Base-by-base conservation (phyloP, 2,797 vertebrate species). In the Sebastes cheni region DNA sequence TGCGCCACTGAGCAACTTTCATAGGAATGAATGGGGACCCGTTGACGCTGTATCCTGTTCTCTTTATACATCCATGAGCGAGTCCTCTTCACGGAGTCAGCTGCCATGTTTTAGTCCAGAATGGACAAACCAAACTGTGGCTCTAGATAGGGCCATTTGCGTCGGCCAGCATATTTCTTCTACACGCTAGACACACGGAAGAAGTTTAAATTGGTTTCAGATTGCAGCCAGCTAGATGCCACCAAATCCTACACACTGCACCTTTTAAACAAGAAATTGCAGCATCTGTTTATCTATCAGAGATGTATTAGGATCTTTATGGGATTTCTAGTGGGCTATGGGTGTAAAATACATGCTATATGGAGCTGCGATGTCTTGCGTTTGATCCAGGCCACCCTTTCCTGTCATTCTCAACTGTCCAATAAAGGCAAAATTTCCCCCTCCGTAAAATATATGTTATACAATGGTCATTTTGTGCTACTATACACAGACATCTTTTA, bases 381-480 rank as follows among this genome's bases (percentile, higher is more conserved):
- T 52, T 64, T 59, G 2, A 67, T 5, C 29, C 54, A 23, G 20
- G 3, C 1, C 10, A 5, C 7, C 4, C 2, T 5, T 1, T 22
- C 22, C 29, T 50, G 22, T 58, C 14, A n/a, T 32, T 58, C 34
- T 52, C 10, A 75, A 13, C 20, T 25, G 39, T 39, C 39, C 30
- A 25, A 32, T 64, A 67, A 25, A 22, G 32, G 27, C 27, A 52
- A 23, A 39, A 27, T 20, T 14, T 39, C 7, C 16, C 10, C 11
- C 16, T 32, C 29, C 27, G 61, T 12, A 46, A 52, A 58, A 59
- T 25, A 54, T 62, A 16, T 27, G 25, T 66, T 66, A 55, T 29
- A 18, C 8, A 55, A 71, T 55, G 18, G 46, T 71, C 8, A 72
- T 46, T 59, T 80, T 69, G 22, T 30, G 10, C 22, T 42, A 11